These are phyloP conservation scores for Leucozona laternaria DNA, from an alignment of 2,888 invertebrate species.

Conservation along the genomic window DNA sequence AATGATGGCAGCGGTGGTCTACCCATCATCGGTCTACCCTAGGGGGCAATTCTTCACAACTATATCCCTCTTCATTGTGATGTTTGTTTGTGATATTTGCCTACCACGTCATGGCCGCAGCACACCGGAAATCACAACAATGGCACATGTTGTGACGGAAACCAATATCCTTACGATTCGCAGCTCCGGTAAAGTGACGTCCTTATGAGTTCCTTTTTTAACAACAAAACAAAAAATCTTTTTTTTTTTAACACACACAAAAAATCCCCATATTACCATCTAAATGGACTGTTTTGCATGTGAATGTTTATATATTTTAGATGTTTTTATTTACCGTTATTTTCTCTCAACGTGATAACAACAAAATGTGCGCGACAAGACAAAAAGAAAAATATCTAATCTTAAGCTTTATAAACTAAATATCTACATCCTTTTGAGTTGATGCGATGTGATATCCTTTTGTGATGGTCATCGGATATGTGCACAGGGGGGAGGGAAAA, in stretches of 20 bases:
- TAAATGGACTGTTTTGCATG: conserved; percentile 54
- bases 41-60: conserved; percentile 54
- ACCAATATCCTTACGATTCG: conserved; percentile 73
- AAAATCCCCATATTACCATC: conserved; percentile 16
- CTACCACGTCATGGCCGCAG: conserved; percentile 65
- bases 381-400: conserved; percentile 48
- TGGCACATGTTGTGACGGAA: conserved; percentile 74
- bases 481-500: neutral
- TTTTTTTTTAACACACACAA: no score
- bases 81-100: conserved; percentile 67
- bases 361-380: conserved; percentile 51
- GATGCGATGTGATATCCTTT: conserved; percentile 14
- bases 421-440: conserved; percentile 57
- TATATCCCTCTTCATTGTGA: conserved; percentile 49
- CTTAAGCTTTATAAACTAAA: conserved; percentile 59
- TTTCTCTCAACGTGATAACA: conserved; percentile 44
- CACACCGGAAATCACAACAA: conserved; percentile 71
- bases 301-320: conserved; percentile 16
- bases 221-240: neutral
- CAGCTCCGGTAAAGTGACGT: conserved; percentile 67
- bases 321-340: conserved; percentile 35
- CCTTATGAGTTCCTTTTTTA: conserved; percentile 2
- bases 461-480: conserved; percentile 47
- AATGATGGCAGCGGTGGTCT: conserved; percentile 27
- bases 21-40: conserved; percentile 32